phyloP scores from a whole-genome alignment of 2,797 vertebrate genomes.

The Ispidina lecontei region DNA sequence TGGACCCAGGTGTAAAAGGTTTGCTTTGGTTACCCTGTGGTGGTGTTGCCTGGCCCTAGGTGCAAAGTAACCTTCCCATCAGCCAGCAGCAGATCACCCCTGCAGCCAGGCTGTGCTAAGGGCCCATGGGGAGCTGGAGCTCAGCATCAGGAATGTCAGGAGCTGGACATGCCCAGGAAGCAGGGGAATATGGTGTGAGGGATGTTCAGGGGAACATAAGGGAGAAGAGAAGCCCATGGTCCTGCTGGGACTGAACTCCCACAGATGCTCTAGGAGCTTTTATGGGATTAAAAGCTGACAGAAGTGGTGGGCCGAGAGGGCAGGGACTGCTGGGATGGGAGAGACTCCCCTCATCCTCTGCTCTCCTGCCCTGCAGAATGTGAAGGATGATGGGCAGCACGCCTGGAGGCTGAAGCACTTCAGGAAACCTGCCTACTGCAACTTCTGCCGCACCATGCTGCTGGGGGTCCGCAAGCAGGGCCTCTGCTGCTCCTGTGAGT shows the following conservation, averaged over 20 bases:
- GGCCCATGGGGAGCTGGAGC: fast-evolving
- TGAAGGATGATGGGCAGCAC: slow-evolving; percentile 91
- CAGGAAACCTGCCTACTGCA: slow-evolving; percentile 96
- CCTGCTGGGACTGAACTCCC: not conserved
- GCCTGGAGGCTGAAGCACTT: slow-evolving; percentile 96
- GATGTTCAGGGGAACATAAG: not conserved
- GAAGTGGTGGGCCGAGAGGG: not conserved
- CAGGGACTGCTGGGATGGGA: not conserved
- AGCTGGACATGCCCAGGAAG: fast-evolving
- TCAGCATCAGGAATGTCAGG: not conserved
- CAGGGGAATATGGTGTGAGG: fast-evolving
- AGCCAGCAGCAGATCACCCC: not conserved
- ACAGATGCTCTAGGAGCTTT: fast-evolving
- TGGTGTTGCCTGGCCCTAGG: not conserved
- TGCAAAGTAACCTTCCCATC: not conserved
- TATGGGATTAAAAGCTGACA: not conserved
- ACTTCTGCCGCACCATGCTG: slow-evolving; percentile 93
- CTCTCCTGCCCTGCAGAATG: slow-evolving; percentile 75
- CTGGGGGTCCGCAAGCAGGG: slow-evolving; percentile 94
- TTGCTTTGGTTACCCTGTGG: not conserved
- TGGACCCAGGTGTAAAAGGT: not conserved
- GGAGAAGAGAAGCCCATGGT: not conserved
- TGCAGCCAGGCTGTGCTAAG: fast-evolving
- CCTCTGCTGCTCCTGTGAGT: slow-evolving; percentile 93
- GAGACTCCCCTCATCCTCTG: not conserved